Evolutionary conservation across 2,113 vertebrate species (phyloP).

Genomic region (Lepus europaeus): DNA sequence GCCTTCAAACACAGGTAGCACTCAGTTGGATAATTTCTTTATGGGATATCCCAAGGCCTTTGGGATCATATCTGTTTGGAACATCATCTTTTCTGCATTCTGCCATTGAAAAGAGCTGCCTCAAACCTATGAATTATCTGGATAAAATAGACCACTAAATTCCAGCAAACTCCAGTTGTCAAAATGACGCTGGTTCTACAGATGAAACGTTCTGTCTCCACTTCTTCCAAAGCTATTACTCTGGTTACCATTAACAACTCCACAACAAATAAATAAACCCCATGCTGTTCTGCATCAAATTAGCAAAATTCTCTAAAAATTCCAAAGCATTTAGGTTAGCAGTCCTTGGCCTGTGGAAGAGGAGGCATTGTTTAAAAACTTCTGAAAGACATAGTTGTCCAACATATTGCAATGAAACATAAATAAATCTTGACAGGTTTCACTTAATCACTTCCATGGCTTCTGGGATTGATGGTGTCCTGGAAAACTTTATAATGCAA

Average conservation of each 20-base stretch:
- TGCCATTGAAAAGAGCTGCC: background rate
- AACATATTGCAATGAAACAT: background rate
- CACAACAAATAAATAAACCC: background rate
- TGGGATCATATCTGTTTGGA: background rate
- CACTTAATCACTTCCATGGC: background rate
- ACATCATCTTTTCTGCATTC: background rate
- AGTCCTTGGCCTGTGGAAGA: background rate
- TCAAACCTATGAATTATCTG: background rate
- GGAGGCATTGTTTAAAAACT: background rate
- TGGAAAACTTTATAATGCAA: background rate
- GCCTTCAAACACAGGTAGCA: background rate
- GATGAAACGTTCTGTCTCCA: background rate
- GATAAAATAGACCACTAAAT: background rate
- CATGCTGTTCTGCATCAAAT: background rate
- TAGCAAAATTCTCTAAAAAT: background rate
- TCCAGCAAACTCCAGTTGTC: background rate
- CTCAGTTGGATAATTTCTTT: background rate
- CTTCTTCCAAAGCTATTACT: background rate
- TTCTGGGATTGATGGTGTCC: background rate
- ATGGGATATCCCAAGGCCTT: background rate
- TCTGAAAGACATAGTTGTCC: background rate
- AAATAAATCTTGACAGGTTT: background rate
- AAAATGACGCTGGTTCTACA: background rate
- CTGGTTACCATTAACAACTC: background rate
- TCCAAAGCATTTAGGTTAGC: background rate